Conservation (phyloP, 2,888 invertebrate species). For the Parnassius mnemosyne region DNA sequence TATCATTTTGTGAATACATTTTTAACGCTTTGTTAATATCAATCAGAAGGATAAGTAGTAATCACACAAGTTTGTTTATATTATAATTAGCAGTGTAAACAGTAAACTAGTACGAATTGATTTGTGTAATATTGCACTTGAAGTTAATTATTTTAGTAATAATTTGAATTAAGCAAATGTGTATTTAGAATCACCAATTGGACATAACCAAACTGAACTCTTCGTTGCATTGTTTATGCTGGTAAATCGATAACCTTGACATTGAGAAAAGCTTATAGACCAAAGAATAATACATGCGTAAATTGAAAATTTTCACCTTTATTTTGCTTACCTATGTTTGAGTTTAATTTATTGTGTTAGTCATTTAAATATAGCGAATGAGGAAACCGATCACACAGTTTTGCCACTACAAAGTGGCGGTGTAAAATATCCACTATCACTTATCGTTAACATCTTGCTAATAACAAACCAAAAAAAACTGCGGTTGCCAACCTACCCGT, state of each 20-base stretch:
- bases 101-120: not conserved
- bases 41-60: conserved; percentile 3
- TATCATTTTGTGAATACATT: conserved; percentile 1
- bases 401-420: too few species aligned
- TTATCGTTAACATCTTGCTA: too few species aligned
- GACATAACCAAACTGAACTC: not conserved
- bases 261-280: too few species aligned
- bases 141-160: not conserved
- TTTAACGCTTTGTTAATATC: conserved; percentile 4
- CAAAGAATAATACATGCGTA: too few species aligned
- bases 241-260: not conserved
- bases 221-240: conserved; percentile 4
- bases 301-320: too few species aligned
- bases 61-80: conserved; percentile 8
- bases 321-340: too few species aligned
- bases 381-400: too few species aligned
- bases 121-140: not conserved
- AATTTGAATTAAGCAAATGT: not conserved
- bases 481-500: too few species aligned
- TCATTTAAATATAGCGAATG: too few species aligned
- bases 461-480: too few species aligned
- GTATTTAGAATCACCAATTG: not conserved
- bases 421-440: too few species aligned
- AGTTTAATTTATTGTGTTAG: too few species aligned
- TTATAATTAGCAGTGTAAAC: not conserved